phyloP scores from a whole-genome alignment of 2,888 invertebrate genomes.

The Stenurella melanura region DNA sequence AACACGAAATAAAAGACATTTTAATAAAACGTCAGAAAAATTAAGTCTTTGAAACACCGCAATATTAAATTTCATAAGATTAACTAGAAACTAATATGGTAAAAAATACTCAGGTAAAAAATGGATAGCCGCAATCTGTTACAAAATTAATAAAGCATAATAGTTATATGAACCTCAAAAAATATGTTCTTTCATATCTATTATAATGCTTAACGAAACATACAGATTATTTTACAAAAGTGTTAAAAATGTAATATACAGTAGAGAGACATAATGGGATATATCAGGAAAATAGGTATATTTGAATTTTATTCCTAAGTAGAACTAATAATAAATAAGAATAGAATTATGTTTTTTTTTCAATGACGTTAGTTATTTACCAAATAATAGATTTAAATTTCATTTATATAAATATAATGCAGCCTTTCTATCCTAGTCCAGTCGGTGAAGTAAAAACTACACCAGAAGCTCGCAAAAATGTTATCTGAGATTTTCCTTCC shows the following conservation, averaged over 20 bases:
- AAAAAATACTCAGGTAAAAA: conserved; percentile 22
- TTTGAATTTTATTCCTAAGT: no score
- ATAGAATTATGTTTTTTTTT: no score
- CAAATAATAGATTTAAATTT: no score
- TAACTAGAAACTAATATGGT: conserved; percentile 11
- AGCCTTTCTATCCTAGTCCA: no score
- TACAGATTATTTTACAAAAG: neutral
- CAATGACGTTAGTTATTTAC: no score
- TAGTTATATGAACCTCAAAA: neutral
- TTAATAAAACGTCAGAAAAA: conserved; percentile 13
- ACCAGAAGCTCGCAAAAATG: no score
- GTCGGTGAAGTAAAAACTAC: no score
- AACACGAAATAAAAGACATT: neutral
- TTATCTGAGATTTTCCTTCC: no score
- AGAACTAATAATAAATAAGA: no score
- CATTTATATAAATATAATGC: no score
- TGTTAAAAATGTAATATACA: neutral
- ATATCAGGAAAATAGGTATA: no score
- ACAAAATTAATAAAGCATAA: conserved; percentile 13
- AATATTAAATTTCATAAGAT: conserved; percentile 17
- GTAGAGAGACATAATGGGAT: no score
- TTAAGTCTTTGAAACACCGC: conserved; percentile 10
- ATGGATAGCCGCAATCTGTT: neutral
- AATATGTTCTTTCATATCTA: neutral
- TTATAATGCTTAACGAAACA: neutral